These are phyloP conservation scores for Trachops cirrhosus DNA, from an alignment of 2,797 vertebrate species.

Conservation along the genomic window DNA sequence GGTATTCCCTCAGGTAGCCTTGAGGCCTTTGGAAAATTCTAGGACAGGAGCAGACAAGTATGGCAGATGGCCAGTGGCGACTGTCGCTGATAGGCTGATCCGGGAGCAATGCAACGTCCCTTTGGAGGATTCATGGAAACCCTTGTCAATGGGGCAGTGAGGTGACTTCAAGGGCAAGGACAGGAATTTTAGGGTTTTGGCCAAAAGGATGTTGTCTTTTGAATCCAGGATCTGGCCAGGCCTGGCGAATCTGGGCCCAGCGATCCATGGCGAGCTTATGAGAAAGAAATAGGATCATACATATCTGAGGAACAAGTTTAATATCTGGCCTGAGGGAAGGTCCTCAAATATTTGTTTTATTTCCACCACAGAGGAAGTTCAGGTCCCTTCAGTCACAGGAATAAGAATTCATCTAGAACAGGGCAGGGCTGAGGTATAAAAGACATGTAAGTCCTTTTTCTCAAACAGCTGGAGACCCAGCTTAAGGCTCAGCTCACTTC, in stretches of 20 bases:
- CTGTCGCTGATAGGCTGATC: not conserved
- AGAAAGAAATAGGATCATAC: not conserved
- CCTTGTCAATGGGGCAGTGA: not conserved
- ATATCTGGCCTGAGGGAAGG: not conserved
- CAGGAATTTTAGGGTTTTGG: not conserved
- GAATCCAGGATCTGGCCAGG: not conserved
- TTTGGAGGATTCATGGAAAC: not conserved
- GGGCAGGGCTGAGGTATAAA: not conserved
- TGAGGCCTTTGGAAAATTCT: not conserved
- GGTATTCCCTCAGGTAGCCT: not conserved
- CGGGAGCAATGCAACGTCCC: not conserved
- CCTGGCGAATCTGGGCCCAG: not conserved
- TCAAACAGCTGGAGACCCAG: not conserved
- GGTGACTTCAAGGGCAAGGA: not conserved
- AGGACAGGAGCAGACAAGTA: not conserved
- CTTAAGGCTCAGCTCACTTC: not conserved
- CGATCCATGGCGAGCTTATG: no score
- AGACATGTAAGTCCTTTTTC: not conserved
- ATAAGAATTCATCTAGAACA: not conserved
- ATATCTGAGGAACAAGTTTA: not conserved
- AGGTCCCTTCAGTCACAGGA: not conserved
- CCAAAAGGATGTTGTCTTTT: not conserved
- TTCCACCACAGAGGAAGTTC: not conserved
- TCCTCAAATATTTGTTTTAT: fast-evolving
- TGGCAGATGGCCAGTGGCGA: not conserved